These are phyloP conservation scores for Cyprinus carpio DNA, from an alignment of 2,113 vertebrate species.

Conservation along the genomic window DNA sequence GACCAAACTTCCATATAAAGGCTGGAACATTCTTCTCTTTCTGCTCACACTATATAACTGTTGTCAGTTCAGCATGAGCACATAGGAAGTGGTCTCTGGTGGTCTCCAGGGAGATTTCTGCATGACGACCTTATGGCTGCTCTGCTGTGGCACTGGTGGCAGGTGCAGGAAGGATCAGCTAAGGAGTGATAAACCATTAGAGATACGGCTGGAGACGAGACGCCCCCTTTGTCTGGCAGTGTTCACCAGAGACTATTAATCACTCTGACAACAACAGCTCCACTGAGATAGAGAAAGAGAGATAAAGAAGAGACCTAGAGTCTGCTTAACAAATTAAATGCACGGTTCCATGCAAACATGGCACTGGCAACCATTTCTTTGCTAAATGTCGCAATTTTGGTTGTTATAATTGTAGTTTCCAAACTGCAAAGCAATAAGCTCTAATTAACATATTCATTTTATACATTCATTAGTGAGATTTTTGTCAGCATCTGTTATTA, in stretches of 20 bases:
- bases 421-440: conserved; percentile 61
- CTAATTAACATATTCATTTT: conserved; percentile 71
- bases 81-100: not conserved
- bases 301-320: conserved; percentile 21
- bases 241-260: conserved; percentile 74
- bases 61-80: not conserved
- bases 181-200: conserved; percentile 66
- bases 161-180: conserved; percentile 51
- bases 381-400: conserved; percentile 66
- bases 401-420: conserved; percentile 64
- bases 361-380: conserved; percentile 49
- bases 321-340: not conserved
- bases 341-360: not conserved
- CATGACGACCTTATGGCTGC: conserved; percentile 20
- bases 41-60: not conserved
- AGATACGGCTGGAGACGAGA: conserved; percentile 59
- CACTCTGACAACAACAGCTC: conserved; percentile 58
- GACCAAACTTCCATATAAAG: not conserved
- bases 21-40: not conserved
- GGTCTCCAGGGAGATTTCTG: conserved; percentile 32
- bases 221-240: conserved; percentile 55
- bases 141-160: conserved; percentile 30
- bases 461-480: conserved; percentile 65
- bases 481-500: conserved; percentile 52
- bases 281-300: conserved; percentile 3